Percentiles rank a stretch among this genome's conserved stretches.
phyloP scores from a whole-genome alignment of 1,140 invertebrate genomes.

The Trachymyrmex cornetzi region DNA sequence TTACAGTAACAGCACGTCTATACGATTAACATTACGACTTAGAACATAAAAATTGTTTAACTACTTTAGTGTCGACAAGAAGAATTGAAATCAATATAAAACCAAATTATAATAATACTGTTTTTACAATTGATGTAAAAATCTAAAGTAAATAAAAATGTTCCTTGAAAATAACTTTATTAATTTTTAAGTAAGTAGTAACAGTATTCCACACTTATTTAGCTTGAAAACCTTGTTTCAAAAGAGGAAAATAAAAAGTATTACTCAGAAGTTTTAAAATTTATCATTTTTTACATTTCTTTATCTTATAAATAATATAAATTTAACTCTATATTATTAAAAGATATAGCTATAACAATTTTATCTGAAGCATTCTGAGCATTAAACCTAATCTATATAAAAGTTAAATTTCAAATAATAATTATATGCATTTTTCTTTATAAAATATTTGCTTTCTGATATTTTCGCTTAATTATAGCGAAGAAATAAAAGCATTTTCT shows the following conservation, averaged over 20 bases:
- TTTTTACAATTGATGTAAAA: constrained; percentile 1
- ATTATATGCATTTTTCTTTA: background rate
- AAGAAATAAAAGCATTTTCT: background rate
- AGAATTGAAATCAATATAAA: constrained; percentile 1
- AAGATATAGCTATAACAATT: too few relatives aligned
- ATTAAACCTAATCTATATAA: too few relatives aligned
- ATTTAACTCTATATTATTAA: too few relatives aligned
- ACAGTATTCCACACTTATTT: too few relatives aligned
- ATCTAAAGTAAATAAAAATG: background rate
- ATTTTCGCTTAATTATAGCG: background rate
- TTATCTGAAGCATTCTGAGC: too few relatives aligned
- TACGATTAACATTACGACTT: constrained; percentile 60
- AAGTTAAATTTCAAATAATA: background rate
- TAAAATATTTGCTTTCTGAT: background rate
- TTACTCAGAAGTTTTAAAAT: too few relatives aligned
- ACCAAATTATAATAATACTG: background rate
- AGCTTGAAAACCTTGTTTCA: too few relatives aligned
- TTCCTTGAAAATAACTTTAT: background rate
- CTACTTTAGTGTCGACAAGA: background rate
- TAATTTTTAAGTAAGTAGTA: background rate
- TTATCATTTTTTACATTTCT: too few relatives aligned
- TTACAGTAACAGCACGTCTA: constrained; percentile 37
- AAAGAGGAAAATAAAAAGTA: too few relatives aligned
- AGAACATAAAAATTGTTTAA: background rate
- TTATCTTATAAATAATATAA: too few relatives aligned